Base-by-base conservation (phyloP, 23 tunicate genomes). In the Corella eumyota region DNA sequence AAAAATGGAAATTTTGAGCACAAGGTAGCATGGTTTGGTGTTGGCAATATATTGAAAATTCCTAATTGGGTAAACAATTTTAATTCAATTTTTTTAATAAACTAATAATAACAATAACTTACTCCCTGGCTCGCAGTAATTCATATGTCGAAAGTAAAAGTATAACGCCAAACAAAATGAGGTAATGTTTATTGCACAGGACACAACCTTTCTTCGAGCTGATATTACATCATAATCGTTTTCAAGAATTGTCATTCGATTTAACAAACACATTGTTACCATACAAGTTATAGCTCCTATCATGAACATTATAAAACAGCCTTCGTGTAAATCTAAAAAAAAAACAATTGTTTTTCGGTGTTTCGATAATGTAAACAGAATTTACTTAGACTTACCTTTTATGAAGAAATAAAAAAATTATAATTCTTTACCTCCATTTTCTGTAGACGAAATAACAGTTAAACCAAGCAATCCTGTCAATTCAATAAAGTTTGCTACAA, bases 121-220 rank as follows among this genome's bases (percentile, higher is more conserved):
- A 77, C 85, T 76, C 31, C 77, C 77, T 22, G 72, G 59, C 47
- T 79, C 78, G 47, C 88, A 79, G 28, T 62, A 50, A 4, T 15
- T 13, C 32, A 70, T 79, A 51, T 79, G 88, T 17, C 78, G 77
- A 30, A 45, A 70, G 35, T 54, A 79, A 28, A 71, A 71, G 36
- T 63, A 62, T 33, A 79, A 2, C 7, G 72, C 59, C 40, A 29
- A 2, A 17, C 40, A 20, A 25, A 79, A 71, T 22, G 77, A 54
- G 1, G 29, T 38, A 22, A 79, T 56, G 44, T 79, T 52, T 20
- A 77, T 19, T 2, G 48, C 7, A 6, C 53, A 32, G 21, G 64
- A 25, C 28, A 63, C 2, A 27, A 19, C 9, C 45, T 66, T 62
- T 58, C 34, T 56, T 30, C 25, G 3, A 1, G 51, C 53, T 13